Percentiles rank a stretch among this genome's conserved stretches.
Evolutionary conservation across 2,797 vertebrate species (phyloP).

Genomic region (Myripristis murdjan): DNA sequence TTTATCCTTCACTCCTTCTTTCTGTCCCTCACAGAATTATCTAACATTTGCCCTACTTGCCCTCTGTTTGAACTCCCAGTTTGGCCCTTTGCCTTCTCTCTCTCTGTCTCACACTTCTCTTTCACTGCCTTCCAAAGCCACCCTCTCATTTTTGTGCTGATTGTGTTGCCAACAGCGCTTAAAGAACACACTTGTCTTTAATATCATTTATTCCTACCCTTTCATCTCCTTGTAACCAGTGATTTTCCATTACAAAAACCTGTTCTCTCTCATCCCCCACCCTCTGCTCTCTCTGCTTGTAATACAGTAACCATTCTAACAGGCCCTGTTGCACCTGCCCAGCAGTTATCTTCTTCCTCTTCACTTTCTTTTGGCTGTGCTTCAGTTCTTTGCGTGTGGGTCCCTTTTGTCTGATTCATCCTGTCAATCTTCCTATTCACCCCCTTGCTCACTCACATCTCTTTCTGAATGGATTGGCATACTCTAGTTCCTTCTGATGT

Average conservation of each 20-base stretch:
- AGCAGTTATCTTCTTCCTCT: conserved; percentile 15
- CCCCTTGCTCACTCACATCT: conserved; percentile 34
- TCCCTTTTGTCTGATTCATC: conserved; percentile 46
- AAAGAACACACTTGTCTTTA: conserved; percentile 53
- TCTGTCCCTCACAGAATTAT: conserved; percentile 13
- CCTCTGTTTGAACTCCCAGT: conserved; percentile 63
- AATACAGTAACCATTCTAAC: conserved; percentile 33
- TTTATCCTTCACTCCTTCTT: conserved; percentile 5
- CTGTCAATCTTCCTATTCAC: conserved; percentile 61
- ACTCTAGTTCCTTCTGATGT: conserved; percentile 62
- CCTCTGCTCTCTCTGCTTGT: conserved; percentile 33
- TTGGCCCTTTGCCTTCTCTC: conserved; percentile 37
- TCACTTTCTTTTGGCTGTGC: conserved; percentile 1
- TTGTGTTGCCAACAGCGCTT: conserved; percentile 36
- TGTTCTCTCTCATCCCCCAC: not conserved
- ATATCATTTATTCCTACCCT: conserved; percentile 55
- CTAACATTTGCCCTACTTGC: conserved; percentile 20
- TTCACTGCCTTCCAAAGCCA: conserved; percentile 36
- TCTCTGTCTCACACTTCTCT: conserved; percentile 6
- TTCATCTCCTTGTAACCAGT: conserved; percentile 30
- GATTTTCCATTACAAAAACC: conserved; percentile 46
- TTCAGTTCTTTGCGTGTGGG: conserved; percentile 38
- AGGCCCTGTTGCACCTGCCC: conserved; percentile 14
- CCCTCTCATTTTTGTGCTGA: conserved; percentile 41
- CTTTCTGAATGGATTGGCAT: conserved; percentile 54